Base-by-base conservation (phyloP, 2,113 vertebrate species). In the Cynocephalus volans region DNA sequence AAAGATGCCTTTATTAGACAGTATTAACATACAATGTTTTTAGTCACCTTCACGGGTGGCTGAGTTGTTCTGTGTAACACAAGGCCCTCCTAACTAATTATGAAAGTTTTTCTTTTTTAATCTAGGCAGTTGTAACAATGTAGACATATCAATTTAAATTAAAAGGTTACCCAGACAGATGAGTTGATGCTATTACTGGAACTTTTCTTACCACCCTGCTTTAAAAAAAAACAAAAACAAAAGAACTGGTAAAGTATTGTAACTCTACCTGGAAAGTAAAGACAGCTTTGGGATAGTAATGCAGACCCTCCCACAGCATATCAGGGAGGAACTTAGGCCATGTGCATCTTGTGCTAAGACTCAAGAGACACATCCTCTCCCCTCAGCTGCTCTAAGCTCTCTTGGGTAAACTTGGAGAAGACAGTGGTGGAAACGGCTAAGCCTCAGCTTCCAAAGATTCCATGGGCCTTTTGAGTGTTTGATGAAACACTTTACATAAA, bases 11-110 rank as follows among this genome's bases (percentile, higher is more conserved):
- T 36, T n/a, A 89, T 67, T 23, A 87, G 75, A 85, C 4, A 80
- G 33, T 85, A 48, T 70, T 96, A n/a, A 88, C 75, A 36, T 60
- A 70, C 69, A 81, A 45, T 7, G 77, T 85, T 92, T 97, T 97
- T 82, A 92, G 87, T 93, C 76, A 86, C 58, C 45, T 33, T 36
- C 3, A 3, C 67, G 95, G 41, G 24, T 70, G 24, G 36, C n/a
- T 95, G 31, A 70, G 60, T 90, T 21, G 28, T 76, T 93, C 2
- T 65, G 28, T 72, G 72, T 73, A 82, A 82, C 58, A 67, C 4
- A 88, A 67, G 58, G 23, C 36, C 62, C 12, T 87, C 62, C 69
- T 77, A 88, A 75, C 52, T 81, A 67, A 95, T 69, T 84, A 54
- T 19, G 83, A 81, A 88, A 60, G 36, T 65, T 81, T 97, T 92